Evolutionary conservation across 2,113 vertebrate genomes (phyloP).

Genomic region (Panurus biarmicus): DNA sequence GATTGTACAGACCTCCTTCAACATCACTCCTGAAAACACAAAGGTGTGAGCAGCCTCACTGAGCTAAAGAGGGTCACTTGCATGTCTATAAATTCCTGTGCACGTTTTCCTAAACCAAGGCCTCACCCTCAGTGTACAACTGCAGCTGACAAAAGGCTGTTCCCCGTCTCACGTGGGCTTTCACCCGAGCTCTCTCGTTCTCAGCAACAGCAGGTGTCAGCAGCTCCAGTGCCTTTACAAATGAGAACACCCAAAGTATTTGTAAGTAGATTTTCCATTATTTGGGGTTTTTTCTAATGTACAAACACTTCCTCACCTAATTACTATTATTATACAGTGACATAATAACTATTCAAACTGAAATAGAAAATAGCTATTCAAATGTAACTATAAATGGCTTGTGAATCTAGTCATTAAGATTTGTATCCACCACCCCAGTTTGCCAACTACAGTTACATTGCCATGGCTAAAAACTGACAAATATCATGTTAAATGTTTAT

Average conservation of each 20-base stretch:
- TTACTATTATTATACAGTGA: background rate
- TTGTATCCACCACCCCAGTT: background rate
- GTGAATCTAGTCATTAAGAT: background rate
- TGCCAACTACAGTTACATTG: background rate
- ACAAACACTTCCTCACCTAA: background rate
- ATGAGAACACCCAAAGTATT: background rate
- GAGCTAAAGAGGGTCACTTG: background rate
- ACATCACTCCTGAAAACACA: background rate
- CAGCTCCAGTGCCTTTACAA: constrained; percentile 83
- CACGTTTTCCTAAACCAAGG: background rate
- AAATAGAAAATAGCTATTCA: background rate
- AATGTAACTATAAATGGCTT: background rate
- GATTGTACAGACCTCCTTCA: background rate
- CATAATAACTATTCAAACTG: background rate
- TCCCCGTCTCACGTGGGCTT: constrained; percentile 84
- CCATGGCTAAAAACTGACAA: background rate
- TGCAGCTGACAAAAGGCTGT: constrained; percentile 89
- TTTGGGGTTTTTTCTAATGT: rapidly evolving
- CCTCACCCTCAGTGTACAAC: constrained; percentile 87
- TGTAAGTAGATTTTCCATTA: background rate
- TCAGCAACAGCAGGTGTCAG: constrained; percentile 82
- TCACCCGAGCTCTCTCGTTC: constrained; percentile 81
- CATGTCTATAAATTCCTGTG: background rate
- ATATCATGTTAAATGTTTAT: background rate
- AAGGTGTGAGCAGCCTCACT: background rate